phyloP scores from a whole-genome alignment of 2,888 invertebrate genomes.

The Tetanocera ferruginea region DNA sequence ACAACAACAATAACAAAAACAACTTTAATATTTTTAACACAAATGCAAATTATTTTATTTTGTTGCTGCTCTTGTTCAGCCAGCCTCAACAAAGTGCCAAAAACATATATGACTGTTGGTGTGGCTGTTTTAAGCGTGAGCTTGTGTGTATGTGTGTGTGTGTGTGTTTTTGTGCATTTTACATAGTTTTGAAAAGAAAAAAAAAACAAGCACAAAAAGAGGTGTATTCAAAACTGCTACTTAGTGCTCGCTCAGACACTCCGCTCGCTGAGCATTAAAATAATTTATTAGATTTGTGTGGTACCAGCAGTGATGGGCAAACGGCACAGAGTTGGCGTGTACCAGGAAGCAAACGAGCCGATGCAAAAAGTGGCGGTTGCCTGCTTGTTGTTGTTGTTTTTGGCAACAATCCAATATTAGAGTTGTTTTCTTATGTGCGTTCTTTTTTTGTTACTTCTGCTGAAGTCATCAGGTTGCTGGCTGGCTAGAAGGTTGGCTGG shows the following conservation, averaged over 20 bases:
- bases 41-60: slow-evolving; percentile 35
- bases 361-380: background rate
- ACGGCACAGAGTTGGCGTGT: background rate
- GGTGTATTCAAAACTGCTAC: slow-evolving; percentile 19
- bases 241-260: slow-evolving; percentile 33
- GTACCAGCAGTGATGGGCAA: background rate
- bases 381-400: slow-evolving; percentile 6
- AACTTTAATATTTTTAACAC: slow-evolving; percentile 5
- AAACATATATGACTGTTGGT: background rate
- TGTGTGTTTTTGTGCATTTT: background rate
- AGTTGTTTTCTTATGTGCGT: background rate
- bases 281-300: slow-evolving; percentile 40
- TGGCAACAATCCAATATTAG: slow-evolving; percentile 29
- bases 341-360: background rate
- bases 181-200: background rate
- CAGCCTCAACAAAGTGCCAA: slow-evolving; percentile 2
- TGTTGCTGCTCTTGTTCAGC: background rate
- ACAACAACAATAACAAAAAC: background rate
- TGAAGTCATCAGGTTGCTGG: slow-evolving; percentile 38
- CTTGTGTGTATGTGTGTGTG: no score
- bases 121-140: no score
- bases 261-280: slow-evolving; percentile 29
- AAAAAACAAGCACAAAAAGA: background rate
- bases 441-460: background rate
- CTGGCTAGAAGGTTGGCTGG: background rate